Conservation (phyloP, 2,797 vertebrate species). For the Phylloscopus collybita region DNA sequence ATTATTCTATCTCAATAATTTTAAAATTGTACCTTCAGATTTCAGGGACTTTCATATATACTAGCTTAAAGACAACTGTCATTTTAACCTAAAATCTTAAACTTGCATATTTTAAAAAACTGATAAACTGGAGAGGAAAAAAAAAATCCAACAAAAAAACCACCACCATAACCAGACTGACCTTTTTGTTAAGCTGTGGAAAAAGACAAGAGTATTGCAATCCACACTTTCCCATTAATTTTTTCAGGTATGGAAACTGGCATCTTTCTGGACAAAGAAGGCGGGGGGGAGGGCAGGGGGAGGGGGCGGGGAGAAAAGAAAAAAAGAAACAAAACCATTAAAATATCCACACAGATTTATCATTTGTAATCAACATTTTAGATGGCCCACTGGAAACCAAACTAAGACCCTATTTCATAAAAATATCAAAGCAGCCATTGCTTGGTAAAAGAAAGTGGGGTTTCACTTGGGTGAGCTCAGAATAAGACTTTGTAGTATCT, state of each 20-base stretch:
- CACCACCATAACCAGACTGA: not conserved
- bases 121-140: not conserved
- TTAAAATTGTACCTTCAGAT: not conserved
- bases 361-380: not conserved
- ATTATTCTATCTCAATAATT: not conserved
- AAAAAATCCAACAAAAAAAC: too few species aligned
- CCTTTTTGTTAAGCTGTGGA: not conserved
- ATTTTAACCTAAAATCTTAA: not conserved
- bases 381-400: not conserved
- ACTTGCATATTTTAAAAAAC: not conserved
- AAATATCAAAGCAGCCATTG: not conserved
- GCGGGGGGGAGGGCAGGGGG: not conserved
- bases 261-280: not conserved
- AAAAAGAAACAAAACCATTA: not conserved
- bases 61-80: not conserved
- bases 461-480: not conserved
- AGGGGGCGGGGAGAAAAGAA: not conserved
- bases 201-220: not conserved
- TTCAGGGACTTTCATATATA: not conserved
- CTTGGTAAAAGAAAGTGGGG: not conserved
- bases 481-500: not conserved
- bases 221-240: not conserved
- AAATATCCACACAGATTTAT: not conserved
- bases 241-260: not conserved
- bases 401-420: not conserved